phyloP scores from a whole-genome alignment of 2,797 vertebrate genomes.

The Petrocephalus sullivani region DNA sequence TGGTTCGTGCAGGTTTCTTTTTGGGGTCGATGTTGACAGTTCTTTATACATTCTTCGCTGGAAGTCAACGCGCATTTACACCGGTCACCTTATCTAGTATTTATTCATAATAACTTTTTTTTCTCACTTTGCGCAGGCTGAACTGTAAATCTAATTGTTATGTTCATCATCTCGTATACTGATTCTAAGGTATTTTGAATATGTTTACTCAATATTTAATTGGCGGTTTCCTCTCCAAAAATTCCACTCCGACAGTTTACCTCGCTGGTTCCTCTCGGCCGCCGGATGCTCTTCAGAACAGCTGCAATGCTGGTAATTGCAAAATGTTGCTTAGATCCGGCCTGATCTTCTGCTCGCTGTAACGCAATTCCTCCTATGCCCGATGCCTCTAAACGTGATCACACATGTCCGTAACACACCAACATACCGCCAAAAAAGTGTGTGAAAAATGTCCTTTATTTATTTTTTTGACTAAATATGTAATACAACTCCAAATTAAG shows the following conservation, averaged over 20 bases:
- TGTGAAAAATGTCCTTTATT: background rate
- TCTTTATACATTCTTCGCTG: background rate
- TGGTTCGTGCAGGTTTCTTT: background rate
- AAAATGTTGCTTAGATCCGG: background rate
- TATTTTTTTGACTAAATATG: background rate
- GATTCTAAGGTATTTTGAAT: background rate
- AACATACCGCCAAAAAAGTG: background rate
- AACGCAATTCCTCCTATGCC: background rate
- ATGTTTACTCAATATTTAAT: background rate
- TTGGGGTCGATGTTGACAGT: background rate
- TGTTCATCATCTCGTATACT: background rate
- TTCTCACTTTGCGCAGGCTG: background rate
- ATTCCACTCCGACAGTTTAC: background rate
- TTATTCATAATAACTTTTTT: background rate
- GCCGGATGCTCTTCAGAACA: background rate
- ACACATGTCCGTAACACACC: background rate
- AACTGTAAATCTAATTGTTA: background rate
- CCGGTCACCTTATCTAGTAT: background rate
- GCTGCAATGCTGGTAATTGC: background rate
- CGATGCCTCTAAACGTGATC: background rate
- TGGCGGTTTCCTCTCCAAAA: background rate
- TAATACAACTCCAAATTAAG: slow-evolving; percentile 11
- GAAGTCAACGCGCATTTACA: background rate
- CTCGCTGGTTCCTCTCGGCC: background rate
- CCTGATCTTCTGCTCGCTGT: background rate